Percentiles rank a stretch among this genome's conserved stretches.
phyloP scores from a whole-genome alignment of 2,797 vertebrate genomes.

The Chelon auratus region DNA sequence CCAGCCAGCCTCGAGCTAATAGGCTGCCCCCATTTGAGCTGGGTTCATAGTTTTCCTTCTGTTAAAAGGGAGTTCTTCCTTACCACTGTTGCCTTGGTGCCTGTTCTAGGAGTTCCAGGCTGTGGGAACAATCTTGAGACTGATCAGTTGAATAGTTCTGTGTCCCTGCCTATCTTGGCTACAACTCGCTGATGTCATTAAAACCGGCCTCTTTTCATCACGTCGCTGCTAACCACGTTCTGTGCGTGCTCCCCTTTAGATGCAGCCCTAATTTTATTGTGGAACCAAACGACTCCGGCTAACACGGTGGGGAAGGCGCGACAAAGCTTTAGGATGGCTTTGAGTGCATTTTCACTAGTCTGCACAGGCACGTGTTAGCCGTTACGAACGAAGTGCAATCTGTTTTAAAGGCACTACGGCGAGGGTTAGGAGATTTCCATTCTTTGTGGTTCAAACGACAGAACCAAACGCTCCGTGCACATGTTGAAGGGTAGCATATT shows the following conservation, averaged over 20 bases:
- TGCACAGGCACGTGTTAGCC: neutral
- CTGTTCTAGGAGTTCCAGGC: too few relatives aligned
- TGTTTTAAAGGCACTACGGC: neutral
- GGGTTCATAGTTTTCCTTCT: too few relatives aligned
- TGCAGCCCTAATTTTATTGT: neutral
- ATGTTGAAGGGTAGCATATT: conserved; percentile 49
- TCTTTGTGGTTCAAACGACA: conserved; percentile 59
- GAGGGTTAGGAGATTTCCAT: conserved; percentile 13
- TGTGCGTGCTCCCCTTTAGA: neutral
- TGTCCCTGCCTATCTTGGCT: too few relatives aligned
- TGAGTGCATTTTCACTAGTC: neutral
- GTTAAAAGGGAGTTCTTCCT: too few relatives aligned
- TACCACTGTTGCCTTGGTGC: too few relatives aligned
- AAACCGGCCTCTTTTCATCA: too few relatives aligned
- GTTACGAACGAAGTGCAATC: neutral
- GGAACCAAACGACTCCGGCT: neutral
- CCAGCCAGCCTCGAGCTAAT: too few relatives aligned
- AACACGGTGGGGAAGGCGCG: neutral
- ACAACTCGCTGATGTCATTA: too few relatives aligned
- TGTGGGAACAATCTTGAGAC: too few relatives aligned
- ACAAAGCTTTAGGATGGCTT: neutral
- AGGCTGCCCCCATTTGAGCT: too few relatives aligned
- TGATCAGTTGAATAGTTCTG: too few relatives aligned
- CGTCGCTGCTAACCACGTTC: too few relatives aligned
- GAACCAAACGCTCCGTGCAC: conserved; percentile 49